Base-by-base conservation (phyloP, 2,113 vertebrate genomes). In the Leptobrachium ailaonicum region DNA sequence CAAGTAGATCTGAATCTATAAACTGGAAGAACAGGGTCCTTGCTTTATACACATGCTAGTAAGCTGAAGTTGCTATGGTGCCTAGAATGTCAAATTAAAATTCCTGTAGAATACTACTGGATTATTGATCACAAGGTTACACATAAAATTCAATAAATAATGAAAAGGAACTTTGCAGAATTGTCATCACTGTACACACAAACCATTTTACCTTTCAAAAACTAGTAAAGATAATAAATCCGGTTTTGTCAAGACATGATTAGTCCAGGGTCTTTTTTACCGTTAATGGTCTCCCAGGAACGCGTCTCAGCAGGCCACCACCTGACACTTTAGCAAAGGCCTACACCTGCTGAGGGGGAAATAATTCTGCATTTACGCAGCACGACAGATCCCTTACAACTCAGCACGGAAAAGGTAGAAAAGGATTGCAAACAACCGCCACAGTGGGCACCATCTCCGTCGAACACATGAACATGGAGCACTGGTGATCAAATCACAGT, bases 291-390 rank as follows among this genome's bases (percentile, higher is more conserved):
- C 47, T 9, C 44, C 41, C 41, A 54, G 44, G 71, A 66, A 32
- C 67, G 42, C 66, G 64, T 9, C 13, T 71, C 53, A 80, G 43
- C 54, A 40, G 60, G 69, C 1, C 77, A 82, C 43, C 2, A 71
- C 4, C 43, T 14, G 83, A 56, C 50, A 50, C 60, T 77, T 56
- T 80, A n/a, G 82, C 43, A 1, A 66, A 69, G 1, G 0, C 70
- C 69, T 66, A 74, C 58, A 58, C 78, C 81, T 84, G 60, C 69
- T 8, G 0, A 71, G 58, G 13, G 3, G 62, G 14, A 53, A 5
- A 82, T 45, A 58, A 60, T 79, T 84, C 40, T 82, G 73, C 83
- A 71, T 83, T 76, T 83, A 56, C 64, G 10, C 73, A 67, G 60
- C 14, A 79, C 66, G 83, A 2, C 2, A 11, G 8, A 2, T 50